These are phyloP conservation scores for Vicugna pacos DNA, from an alignment of 2,113 vertebrate species.

Conservation along the genomic window DNA sequence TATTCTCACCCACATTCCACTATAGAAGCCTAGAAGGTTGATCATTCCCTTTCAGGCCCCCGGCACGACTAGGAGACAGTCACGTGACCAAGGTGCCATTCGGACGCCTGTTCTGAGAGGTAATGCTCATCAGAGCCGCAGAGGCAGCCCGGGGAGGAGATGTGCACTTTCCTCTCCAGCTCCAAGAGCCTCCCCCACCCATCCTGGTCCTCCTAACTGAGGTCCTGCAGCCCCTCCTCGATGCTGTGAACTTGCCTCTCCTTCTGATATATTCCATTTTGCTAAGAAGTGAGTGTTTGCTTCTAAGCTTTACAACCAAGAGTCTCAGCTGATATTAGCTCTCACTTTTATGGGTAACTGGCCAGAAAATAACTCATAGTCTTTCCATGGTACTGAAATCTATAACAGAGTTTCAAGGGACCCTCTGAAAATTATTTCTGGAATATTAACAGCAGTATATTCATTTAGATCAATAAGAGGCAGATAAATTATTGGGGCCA, in stretches of 20 bases:
- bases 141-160: background rate
- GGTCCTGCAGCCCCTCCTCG: background rate
- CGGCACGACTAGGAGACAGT: background rate
- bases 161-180: background rate
- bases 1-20: background rate
- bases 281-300: background rate
- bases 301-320: slow-evolving; percentile 48
- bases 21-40: background rate
- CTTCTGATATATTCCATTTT: background rate
- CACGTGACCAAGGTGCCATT: background rate
- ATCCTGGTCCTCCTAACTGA: background rate
- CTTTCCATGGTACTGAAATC: background rate
- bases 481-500: slow-evolving; percentile 54
- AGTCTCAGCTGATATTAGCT: slow-evolving; percentile 15
- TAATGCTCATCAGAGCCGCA: background rate
- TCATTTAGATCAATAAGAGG: slow-evolving; percentile 65
- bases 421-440: slow-evolving; percentile 54
- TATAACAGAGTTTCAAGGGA: slow-evolving; percentile 56
- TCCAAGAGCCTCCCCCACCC: background rate
- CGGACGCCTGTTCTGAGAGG: background rate
- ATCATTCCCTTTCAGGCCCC: background rate
- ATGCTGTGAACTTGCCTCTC: background rate
- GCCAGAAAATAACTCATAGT: slow-evolving; percentile 52
- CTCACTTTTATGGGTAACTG: slow-evolving; percentile 30
- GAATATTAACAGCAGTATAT: slow-evolving; percentile 57